Percentiles rank a stretch among this genome's conserved stretches.
Evolutionary conservation across 2,888 invertebrate species (phyloP).

Genomic region (Melanostoma mellinum): DNA sequence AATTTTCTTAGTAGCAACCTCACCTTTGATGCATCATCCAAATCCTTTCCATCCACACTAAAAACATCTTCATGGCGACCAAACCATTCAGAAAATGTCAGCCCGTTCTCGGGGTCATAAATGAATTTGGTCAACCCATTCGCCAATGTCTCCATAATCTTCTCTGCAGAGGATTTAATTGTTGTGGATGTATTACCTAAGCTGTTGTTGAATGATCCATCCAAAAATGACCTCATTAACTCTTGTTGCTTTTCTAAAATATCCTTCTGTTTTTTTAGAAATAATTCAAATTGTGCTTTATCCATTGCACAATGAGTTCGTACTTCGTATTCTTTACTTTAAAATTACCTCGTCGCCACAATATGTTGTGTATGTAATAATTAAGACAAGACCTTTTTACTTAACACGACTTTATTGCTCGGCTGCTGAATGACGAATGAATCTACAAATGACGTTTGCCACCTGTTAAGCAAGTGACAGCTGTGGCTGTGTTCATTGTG

Average conservation of each 20-base stretch:
- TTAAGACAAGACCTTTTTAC: no score
- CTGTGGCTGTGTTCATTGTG: no score
- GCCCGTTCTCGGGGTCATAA: constrained; percentile 16
- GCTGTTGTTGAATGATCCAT: constrained; percentile 6
- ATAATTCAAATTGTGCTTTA: neutral
- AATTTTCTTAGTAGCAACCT: constrained; percentile 23
- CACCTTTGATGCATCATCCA: constrained; percentile 21
- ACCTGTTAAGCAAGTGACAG: no score
- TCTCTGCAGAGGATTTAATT: constrained; percentile 25
- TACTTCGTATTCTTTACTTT: no score
- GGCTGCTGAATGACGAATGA: no score
- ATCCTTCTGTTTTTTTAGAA: constrained; percentile 11
- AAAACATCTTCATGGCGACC: constrained; percentile 17
- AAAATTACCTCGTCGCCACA: constrained; percentile 12
- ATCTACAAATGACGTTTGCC: no score
- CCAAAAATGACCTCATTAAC: constrained; percentile 9
- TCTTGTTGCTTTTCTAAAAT: constrained; percentile 8
- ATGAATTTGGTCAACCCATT: constrained; percentile 3
- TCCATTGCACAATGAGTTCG: constrained; percentile 3
- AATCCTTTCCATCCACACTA: constrained; percentile 5
- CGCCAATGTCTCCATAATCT: constrained; percentile 29
- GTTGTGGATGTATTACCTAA: neutral
- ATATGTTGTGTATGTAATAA: constrained; percentile 8
- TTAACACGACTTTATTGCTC: no score
- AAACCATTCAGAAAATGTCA: constrained; percentile 22